Base-by-base conservation (phyloP, 2,113 vertebrate genomes). In the Castor canadensis region DNA sequence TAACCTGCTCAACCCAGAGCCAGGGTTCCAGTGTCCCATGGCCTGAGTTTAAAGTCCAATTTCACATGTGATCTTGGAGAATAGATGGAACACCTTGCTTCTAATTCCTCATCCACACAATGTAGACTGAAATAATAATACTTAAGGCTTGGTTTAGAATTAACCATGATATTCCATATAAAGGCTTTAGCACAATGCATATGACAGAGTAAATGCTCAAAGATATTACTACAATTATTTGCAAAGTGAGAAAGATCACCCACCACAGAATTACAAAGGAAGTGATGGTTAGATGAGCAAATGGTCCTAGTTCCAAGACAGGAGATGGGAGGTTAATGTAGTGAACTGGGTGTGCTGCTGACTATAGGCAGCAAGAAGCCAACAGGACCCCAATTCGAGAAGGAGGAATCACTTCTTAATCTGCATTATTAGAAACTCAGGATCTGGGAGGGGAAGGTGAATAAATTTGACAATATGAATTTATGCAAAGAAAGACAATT, bases 181-280 rank as follows among this genome's bases (percentile, higher is more conserved):
- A 73, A 69, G 60, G 9, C 26, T 54, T 80, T 45, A 40, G 35
- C 30, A 47, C 26, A 22, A 30, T 30, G 20, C 17, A 26, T 58
- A 22, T 20, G 5, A 52, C 66, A 16, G 17, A 8, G 17, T 54
- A 45, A 72, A 38, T 79, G n/a, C 35, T 30, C 62, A 85, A 64
- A n/a, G 91, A 71, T 45, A n/a, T 79, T 92, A 94, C 40, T 52
- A 49, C 35, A 52, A n/a, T 38, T 87, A 62, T 54, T 38, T 71
- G 45, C 49, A 35, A 71, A 72, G 80, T 76, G 56, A 66, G 82
- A 79, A 87, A 26, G 19, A 16, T 38, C 52, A 16, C 11, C 11
- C 19, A 9, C 15, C n/a, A n/a, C n/a, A 52, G 58, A 88, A 52
- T 32, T 35, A 40, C 56, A 47, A 0, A 9, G 15, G 10, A 28